Evolutionary conservation across 2,113 vertebrate species (phyloP).

Genomic region (Emydura subglobosa): DNA sequence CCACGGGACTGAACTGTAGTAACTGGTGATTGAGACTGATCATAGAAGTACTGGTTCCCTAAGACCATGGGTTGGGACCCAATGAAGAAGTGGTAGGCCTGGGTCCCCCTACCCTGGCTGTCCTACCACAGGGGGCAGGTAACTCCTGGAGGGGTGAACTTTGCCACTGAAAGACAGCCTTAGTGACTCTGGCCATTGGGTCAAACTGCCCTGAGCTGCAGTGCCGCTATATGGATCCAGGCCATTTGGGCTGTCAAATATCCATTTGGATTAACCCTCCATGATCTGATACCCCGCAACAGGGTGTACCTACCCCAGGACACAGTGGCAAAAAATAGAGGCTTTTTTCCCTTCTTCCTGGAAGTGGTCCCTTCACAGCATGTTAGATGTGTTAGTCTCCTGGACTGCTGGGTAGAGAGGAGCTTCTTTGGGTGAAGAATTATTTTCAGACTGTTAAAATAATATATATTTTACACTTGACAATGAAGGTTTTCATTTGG

Average conservation of each 20-base stretch:
- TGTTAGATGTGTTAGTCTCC: not conserved
- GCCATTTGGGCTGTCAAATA: not conserved
- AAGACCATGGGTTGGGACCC: not conserved
- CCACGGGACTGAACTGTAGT: not conserved
- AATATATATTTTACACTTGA: not conserved
- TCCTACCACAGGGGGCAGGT: not conserved
- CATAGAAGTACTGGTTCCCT: not conserved
- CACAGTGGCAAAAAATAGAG: not conserved
- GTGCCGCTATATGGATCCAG: not conserved
- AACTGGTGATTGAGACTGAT: not conserved
- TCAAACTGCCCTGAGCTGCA: not conserved
- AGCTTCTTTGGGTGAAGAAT: not conserved
- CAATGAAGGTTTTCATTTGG: not conserved
- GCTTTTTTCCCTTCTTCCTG: not conserved
- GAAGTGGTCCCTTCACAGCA: not conserved
- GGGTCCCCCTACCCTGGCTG: not conserved
- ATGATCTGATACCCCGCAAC: not conserved
- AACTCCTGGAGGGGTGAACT: not conserved
- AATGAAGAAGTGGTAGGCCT: not conserved
- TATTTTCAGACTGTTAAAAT: not conserved
- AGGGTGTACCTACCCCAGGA: too few relatives aligned
- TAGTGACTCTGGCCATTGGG: not conserved
- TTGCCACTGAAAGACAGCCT: not conserved
- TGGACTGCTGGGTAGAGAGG: not conserved
- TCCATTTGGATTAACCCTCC: not conserved